phyloP scores from a whole-genome alignment of 1,140 invertebrate genomes.

The Scaptodrosophila lebanonensis region DNA sequence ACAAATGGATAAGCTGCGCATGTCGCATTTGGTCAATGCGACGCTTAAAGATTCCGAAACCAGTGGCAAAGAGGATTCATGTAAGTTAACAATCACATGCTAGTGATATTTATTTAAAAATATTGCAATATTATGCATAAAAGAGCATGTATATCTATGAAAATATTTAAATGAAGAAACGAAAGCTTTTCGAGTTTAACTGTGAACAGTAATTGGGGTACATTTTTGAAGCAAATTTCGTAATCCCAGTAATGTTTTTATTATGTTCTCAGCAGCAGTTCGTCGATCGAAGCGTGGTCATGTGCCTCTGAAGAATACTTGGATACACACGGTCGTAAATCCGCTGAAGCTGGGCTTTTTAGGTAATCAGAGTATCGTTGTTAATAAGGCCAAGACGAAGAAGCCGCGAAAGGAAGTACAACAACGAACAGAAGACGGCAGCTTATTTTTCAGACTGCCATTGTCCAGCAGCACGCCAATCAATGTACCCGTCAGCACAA shows the following conservation, averaged over 20 bases:
- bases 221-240: too few relatives aligned
- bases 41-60: background rate
- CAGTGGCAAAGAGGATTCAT: background rate
- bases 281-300: constrained; percentile 59
- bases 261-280: constrained; percentile 11
- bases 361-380: too few relatives aligned
- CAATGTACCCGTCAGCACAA: background rate
- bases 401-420: background rate
- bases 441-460: background rate
- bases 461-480: constrained; percentile 35
- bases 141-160: too few relatives aligned
- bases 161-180: too few relatives aligned
- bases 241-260: background rate
- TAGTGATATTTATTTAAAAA: too few relatives aligned
- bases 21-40: background rate
- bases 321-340: constrained; percentile 30
- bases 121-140: background rate
- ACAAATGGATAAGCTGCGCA: constrained; percentile 16
- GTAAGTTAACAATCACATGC: too few relatives aligned
- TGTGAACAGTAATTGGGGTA: too few relatives aligned
- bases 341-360: constrained; percentile 18
- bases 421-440: background rate
- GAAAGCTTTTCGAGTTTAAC: too few relatives aligned
- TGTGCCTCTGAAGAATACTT: constrained; percentile 41
- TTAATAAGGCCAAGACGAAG: background rate